phyloP scores from a whole-genome alignment of 2,888 invertebrate species.

The Tipula helvola region DNA sequence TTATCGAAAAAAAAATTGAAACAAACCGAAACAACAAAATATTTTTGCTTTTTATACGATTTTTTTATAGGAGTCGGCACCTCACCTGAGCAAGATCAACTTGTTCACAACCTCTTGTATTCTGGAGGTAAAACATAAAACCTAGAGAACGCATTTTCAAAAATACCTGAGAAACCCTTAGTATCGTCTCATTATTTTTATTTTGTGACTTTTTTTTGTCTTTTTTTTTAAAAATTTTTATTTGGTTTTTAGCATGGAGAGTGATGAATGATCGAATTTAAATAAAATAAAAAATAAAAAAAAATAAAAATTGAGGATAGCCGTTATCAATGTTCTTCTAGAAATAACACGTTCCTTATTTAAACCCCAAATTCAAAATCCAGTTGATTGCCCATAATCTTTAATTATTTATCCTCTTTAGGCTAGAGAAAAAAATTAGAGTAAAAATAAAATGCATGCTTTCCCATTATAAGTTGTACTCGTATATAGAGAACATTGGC shows the following conservation, averaged over 20 bases:
- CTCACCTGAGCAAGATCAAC: constrained; percentile 68
- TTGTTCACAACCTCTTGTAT: constrained; percentile 79
- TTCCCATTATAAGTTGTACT: neutral
- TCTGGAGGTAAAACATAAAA: constrained; percentile 50
- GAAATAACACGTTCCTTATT: neutral
- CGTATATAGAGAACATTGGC: neutral
- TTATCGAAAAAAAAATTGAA: constrained; percentile 1
- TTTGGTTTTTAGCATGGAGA: neutral
- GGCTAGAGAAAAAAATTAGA: neutral
- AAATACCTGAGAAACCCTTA: neutral
- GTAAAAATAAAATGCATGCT: neutral
- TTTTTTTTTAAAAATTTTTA: neutral
- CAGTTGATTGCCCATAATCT: neutral
- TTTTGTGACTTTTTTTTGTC: neutral
- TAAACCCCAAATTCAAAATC: neutral
- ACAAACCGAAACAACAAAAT: constrained; percentile 9
- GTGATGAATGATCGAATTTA: neutral
- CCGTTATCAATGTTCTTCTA: neutral
- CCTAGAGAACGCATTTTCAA: neutral
- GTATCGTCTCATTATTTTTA: neutral
- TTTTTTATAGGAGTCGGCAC: constrained; percentile 51
- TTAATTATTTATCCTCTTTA: neutral
- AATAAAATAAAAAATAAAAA: neutral
- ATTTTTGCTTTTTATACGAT: constrained; percentile 5
- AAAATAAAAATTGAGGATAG: neutral